A percentile compares a stretch with the other conserved stretches of the same genome.
phyloP scores from a whole-genome alignment of 2,888 invertebrate species.

The Crematogaster levior region DNA sequence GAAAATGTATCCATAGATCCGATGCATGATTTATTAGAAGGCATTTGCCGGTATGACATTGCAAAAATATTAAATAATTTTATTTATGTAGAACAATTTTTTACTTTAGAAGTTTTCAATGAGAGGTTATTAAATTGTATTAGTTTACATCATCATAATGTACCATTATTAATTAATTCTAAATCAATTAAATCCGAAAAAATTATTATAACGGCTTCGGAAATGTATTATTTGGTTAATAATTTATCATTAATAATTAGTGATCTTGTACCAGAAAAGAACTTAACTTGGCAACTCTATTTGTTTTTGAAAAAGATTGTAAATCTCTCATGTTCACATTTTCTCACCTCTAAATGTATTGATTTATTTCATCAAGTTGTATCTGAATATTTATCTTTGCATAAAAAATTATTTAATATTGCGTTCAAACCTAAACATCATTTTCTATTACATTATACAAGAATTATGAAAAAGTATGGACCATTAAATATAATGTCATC shows the following conservation, averaged over 20 bases:
- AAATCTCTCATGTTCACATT: constrained; percentile 14
- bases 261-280: constrained; percentile 59
- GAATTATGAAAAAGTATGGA: constrained; percentile 3
- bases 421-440: constrained; percentile 35
- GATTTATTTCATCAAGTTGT: constrained; percentile 16
- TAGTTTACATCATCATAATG: constrained; percentile 30
- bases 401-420: constrained; percentile 27
- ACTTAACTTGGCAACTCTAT: constrained; percentile 50
- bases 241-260: constrained; percentile 61
- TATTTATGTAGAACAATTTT: constrained; percentile 46
- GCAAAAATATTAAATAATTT: constrained; percentile 56
- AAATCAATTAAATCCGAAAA: constrained; percentile 44
- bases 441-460: constrained; percentile 23
- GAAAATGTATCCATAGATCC: constrained; percentile 43
- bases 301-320: constrained; percentile 2
- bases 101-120: constrained; percentile 59
- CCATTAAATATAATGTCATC: constrained; percentile 18
- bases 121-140: neutral
- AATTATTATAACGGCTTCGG: constrained; percentile 59
- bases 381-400: constrained; percentile 24
- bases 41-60: constrained; percentile 57
- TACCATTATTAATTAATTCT: constrained; percentile 46
- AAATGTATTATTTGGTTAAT: constrained; percentile 62
- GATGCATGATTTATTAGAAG: constrained; percentile 60
- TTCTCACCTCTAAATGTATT: constrained; percentile 33